phyloP scores from a whole-genome alignment of 1,140 invertebrate species.

The Prorops nasuta region DNA sequence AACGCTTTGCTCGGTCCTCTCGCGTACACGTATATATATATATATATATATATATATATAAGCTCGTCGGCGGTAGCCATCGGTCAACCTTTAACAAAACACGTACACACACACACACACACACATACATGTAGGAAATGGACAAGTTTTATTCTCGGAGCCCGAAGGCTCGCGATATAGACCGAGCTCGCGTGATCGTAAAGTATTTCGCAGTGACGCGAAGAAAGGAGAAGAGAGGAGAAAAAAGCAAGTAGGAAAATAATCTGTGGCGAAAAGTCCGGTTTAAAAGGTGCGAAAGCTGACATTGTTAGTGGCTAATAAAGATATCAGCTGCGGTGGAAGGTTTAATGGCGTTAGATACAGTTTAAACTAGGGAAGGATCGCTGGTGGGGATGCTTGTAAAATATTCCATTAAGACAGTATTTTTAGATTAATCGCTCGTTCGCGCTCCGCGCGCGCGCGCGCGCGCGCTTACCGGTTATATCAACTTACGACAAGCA shows the following conservation, averaged over 20 bases:
- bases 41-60: too few species aligned
- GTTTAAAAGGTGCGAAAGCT: background rate
- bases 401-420: slow-evolving; percentile 26
- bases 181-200: background rate
- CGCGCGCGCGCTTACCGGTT: slow-evolving; percentile 19
- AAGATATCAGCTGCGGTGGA: too few species aligned
- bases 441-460: slow-evolving; percentile 30
- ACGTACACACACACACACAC: too few species aligned
- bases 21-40: too few species aligned
- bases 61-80: slow-evolving; percentile 1
- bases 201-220: background rate
- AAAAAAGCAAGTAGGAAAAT: background rate
- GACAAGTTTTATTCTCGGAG: too few species aligned
- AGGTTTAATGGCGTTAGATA: too few species aligned
- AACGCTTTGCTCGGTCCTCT: too few species aligned
- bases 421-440: slow-evolving; percentile 47
- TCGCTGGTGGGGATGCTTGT: too few species aligned
- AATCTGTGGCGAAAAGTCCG: background rate
- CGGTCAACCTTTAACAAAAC: slow-evolving; percentile 19
- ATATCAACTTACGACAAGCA: slow-evolving; percentile 36
- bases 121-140: too few species aligned
- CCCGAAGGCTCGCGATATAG: too few species aligned
- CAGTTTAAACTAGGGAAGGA: too few species aligned
- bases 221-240: background rate
- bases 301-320: too few species aligned